These are phyloP conservation scores for Corythornis cristatus DNA, from an alignment of 2,113 vertebrate genomes.

Conservation along the genomic window DNA sequence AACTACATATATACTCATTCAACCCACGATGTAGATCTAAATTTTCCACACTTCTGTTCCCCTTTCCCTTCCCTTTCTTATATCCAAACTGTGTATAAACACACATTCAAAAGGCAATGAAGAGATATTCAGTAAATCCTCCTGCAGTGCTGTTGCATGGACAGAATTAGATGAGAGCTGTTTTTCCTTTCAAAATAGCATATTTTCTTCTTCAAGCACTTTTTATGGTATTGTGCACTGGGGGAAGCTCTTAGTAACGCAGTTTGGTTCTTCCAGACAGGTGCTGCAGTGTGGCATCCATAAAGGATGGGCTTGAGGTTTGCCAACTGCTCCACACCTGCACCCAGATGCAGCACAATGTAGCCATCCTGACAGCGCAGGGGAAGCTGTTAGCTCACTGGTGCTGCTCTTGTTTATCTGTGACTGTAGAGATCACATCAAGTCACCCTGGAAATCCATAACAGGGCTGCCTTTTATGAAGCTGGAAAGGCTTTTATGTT, in stretches of 20 bases:
- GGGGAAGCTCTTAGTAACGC: background rate
- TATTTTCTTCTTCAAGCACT: background rate
- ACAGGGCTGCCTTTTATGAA: background rate
- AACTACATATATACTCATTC: background rate
- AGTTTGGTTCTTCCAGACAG: background rate
- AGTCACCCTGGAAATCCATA: background rate
- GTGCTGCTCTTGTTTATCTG: background rate
- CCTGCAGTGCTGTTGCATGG: background rate
- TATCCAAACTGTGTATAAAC: background rate
- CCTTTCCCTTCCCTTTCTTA: background rate
- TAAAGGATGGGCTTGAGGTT: background rate
- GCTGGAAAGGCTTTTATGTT: background rate
- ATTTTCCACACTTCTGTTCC: background rate
- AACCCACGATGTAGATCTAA: background rate
- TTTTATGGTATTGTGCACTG: background rate
- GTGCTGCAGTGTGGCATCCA: background rate
- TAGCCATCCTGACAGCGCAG: fast-evolving
- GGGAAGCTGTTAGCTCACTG: background rate
- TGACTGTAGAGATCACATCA: background rate
- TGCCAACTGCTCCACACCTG: background rate
- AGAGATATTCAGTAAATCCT: background rate
- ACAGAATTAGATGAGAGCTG: background rate
- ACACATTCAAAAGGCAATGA: background rate
- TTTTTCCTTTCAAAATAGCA: background rate
- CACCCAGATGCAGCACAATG: background rate